Conservation (phyloP, 2,888 invertebrate species). For the Macaria liturata region DNA sequence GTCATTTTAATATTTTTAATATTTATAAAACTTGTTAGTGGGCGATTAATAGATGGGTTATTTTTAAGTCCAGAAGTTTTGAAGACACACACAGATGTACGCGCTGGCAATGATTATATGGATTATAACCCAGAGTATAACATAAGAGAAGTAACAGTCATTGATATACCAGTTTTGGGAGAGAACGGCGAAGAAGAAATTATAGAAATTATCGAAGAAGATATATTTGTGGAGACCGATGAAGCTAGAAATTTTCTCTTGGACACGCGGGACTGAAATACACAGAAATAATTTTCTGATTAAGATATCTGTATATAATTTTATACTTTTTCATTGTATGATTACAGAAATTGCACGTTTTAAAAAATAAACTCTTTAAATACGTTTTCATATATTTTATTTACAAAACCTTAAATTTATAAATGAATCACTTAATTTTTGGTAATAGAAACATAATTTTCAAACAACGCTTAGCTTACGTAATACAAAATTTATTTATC, state of each 20-base stretch:
- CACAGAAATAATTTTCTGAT: too few species aligned
- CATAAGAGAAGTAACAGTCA: slow-evolving; percentile 29
- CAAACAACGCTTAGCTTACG: too few species aligned
- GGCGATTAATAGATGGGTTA: slow-evolving; percentile 50
- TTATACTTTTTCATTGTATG: too few species aligned
- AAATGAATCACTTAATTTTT: too few species aligned
- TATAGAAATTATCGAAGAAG: slow-evolving; percentile 26
- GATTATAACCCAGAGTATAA: slow-evolving; percentile 57
- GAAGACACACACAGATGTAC: slow-evolving; percentile 50
- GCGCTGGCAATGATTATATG: slow-evolving; percentile 59
- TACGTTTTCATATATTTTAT: too few species aligned
- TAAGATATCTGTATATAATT: too few species aligned
- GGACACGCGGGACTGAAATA: too few species aligned
- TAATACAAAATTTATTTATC: too few species aligned
- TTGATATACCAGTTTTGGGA: slow-evolving; percentile 28
- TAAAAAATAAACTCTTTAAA: too few species aligned
- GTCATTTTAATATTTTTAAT: slow-evolving; percentile 44
- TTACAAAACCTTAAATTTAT: too few species aligned
- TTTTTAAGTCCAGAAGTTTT: slow-evolving; percentile 59
- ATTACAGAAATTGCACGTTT: too few species aligned
- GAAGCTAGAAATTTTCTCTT: background rate
- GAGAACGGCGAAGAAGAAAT: slow-evolving; percentile 18
- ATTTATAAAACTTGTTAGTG: slow-evolving; percentile 39
- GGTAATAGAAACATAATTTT: too few species aligned
- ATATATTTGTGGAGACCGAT: slow-evolving; percentile 15